phyloP scores from a whole-genome alignment of 2,888 invertebrate genomes.

The Thysanoteuthis rhombus region DNA sequence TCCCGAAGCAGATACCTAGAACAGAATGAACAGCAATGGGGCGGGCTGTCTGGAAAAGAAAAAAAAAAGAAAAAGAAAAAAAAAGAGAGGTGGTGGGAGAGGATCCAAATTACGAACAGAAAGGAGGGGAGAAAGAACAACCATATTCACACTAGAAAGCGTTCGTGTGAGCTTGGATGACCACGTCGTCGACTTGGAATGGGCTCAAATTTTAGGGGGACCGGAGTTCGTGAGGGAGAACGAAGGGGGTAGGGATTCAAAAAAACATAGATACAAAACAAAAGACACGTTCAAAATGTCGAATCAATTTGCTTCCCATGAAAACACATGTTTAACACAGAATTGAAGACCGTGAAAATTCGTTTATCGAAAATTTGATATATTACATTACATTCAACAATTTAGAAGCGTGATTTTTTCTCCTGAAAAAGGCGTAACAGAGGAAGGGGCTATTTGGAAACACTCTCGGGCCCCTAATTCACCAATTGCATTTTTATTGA shows the following conservation, averaged over 20 bases:
- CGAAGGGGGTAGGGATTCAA: neutral
- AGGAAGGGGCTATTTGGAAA: too few relatives aligned
- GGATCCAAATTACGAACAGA: too few relatives aligned
- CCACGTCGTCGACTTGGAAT: neutral
- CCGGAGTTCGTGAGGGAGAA: neutral
- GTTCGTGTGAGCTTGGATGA: neutral
- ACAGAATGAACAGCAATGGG: neutral
- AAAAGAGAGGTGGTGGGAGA: too few relatives aligned
- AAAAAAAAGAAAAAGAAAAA: too few relatives aligned
- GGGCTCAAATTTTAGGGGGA: neutral
- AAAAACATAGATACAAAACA: neutral
- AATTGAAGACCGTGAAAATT: neutral
- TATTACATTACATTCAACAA: neutral
- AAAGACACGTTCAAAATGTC: slow-evolving; percentile 1
- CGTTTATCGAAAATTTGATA: neutral
- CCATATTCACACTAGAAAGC: neutral
- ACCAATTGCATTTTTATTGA: too few relatives aligned
- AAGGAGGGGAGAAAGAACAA: neutral
- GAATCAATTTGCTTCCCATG: neutral
- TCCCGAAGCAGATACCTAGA: neutral
- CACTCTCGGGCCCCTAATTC: too few relatives aligned
- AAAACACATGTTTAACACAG: neutral
- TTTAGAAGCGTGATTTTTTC: neutral
- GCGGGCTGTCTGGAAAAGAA: neutral
- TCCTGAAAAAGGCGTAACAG: too few relatives aligned